Percentiles rank a stretch among this genome's conserved stretches.
Conservation (phyloP, 2,797 vertebrate species). For the Sparidentex hasta region DNA sequence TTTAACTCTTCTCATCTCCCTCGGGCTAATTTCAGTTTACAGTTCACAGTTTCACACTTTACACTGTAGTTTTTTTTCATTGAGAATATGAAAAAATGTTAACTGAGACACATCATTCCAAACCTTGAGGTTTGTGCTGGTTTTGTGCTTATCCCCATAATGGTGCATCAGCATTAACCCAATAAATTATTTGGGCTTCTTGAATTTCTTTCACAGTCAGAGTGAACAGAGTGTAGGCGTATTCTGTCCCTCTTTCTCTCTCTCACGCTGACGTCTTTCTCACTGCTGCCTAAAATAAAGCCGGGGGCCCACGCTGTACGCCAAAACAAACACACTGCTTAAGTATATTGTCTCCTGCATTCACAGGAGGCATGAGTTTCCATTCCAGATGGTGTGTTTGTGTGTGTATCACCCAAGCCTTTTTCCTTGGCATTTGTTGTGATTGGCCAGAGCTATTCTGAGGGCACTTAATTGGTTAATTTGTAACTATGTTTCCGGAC, state of each 20-base stretch:
- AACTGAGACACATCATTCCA: background rate
- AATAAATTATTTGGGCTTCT: conserved; percentile 28
- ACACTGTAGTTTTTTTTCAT: background rate
- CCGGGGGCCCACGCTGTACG: conserved; percentile 57
- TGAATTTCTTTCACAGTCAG: conserved; percentile 27
- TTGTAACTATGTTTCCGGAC: conserved; percentile 57
- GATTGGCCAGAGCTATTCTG: conserved; percentile 54
- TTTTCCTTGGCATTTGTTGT: conserved; percentile 36
- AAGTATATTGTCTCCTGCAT: conserved; percentile 59
- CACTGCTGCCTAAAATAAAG: conserved; percentile 67
- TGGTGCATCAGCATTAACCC: conserved; percentile 15
- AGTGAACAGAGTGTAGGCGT: conserved; percentile 47
- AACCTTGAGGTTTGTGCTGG: background rate
- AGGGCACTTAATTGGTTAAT: conserved; percentile 68
- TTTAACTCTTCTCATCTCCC: background rate
- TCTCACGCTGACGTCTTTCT: conserved; percentile 49
- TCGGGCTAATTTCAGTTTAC: background rate
- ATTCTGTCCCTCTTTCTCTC: conserved; percentile 9
- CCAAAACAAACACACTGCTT: conserved; percentile 68
- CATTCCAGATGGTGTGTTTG: conserved; percentile 48
- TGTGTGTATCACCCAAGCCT: conserved; percentile 21
- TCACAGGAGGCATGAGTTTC: conserved; percentile 60
- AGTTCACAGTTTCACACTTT: background rate
- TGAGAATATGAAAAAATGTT: background rate
- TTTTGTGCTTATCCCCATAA: conserved; percentile 26